Evolutionary conservation across 92 coral and sea anemone genomes (phyloP).

Genomic region (Pocillopora grandis): DNA sequence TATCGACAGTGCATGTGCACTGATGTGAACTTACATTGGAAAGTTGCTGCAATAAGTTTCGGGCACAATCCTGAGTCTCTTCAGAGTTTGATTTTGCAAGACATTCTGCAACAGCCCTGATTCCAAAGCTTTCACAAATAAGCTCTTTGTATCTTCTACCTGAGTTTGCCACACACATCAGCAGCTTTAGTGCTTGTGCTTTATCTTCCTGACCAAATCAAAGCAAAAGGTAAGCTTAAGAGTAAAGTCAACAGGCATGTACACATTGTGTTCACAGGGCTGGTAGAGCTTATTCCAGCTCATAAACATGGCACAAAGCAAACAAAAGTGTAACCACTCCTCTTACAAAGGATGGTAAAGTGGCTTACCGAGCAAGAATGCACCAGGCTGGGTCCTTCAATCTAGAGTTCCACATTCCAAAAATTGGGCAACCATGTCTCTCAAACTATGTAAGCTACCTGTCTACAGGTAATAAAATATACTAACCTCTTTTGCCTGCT

Average conservation of each 20-base stretch:
- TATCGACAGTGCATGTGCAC: neutral
- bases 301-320: no score
- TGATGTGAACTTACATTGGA: conserved; percentile 70
- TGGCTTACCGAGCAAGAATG: no score
- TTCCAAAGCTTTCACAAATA: conserved; percentile 97
- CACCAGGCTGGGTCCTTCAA: no score
- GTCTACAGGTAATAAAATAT: neutral
- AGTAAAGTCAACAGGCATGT: neutral
- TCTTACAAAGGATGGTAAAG: no score
- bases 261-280: no score
- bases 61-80: conserved; percentile 93
- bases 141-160: conserved; percentile 96
- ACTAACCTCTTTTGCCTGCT: conserved; percentile 93
- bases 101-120: conserved; percentile 97
- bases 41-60: conserved; percentile 85
- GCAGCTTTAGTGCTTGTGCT: conserved; percentile 85
- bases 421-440: no score
- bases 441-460: no score
- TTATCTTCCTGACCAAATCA: conserved; percentile 76
- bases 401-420: no score
- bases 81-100: conserved; percentile 93
- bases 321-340: no score
- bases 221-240: neutral
- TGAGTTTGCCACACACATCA: conserved; percentile 90
- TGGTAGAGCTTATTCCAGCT: no score